Base-by-base conservation (phyloP, 2,888 invertebrate genomes). In the Leptothorax acervorum region DNA sequence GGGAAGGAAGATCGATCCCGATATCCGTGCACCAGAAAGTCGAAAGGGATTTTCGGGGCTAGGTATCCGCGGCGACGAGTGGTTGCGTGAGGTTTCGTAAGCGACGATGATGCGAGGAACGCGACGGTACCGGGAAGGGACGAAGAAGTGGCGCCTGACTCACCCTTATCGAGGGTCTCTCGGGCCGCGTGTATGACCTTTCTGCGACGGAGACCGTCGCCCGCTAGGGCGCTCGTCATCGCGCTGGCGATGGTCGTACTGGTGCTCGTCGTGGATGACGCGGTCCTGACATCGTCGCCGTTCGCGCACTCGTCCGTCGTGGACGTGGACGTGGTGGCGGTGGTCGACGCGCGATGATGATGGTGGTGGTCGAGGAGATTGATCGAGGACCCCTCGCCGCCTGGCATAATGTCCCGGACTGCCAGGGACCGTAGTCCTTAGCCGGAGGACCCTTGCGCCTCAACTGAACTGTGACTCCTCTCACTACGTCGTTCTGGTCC, bases 121-220 rank as follows among this genome's bases (percentile, higher is more conserved):
- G 15, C 60, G 31, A 28, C 39, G 65, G 42, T 53, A 71, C 12
- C 70, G 31, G 23, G n/a, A 53, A 73, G 35, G 15, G 2, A 62
- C 42, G 23, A 73, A 53, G 23, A 55, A 63, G 75, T 48, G 42
- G 55, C 3, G n/a, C 45, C 39, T 48, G 35, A 92, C 94, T 94
- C 93, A 96, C 96, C 96, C 95, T 96, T 96, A 92, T 96, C 96
- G 83, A 96, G 94, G 84, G 96, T 96, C 91, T 96, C 95, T 94
- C 96, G 96, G 85, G 96, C 96, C 91, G 95, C 95, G 93, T 96
- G 95, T 88, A 96, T 95, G 91, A 96, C 95, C 94, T 96, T 96
- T 91, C 96, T 95, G 82, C 95, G 95, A 90, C 96, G 94, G 88
- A 96, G 92, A 90, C 94, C 95, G 86, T 93, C 93, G 87, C 89